phyloP scores from a whole-genome alignment of 2,888 invertebrate genomes.

The Tineola bisselliella region DNA sequence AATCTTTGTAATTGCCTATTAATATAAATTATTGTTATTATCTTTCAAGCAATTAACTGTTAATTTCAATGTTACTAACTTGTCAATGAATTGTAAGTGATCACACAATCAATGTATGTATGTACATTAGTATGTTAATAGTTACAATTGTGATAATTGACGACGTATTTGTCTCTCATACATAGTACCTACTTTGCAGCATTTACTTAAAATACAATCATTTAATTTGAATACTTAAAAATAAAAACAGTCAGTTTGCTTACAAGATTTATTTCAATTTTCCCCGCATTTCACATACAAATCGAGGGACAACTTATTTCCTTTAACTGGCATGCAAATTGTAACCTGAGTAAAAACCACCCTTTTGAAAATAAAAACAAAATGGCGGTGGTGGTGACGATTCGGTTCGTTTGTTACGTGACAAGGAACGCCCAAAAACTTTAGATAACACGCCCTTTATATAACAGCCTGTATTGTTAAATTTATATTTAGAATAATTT shows the following conservation, averaged over 20 bases:
- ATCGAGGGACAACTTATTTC: background rate
- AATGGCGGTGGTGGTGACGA: slow-evolving; percentile 51
- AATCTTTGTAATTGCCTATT: background rate
- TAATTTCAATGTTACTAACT: background rate
- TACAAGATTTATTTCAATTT: no score
- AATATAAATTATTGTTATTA: slow-evolving; percentile 11
- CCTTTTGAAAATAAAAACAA: slow-evolving; percentile 30
- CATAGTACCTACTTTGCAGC: no score
- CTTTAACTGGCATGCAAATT: background rate
- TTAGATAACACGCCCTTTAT: slow-evolving; percentile 46
- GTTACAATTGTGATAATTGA: background rate
- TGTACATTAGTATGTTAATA: background rate
- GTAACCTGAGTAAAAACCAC: slow-evolving; percentile 2
- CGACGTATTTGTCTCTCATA: background rate
- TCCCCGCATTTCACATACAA: background rate
- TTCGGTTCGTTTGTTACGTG: slow-evolving; percentile 46
- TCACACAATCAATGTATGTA: background rate
- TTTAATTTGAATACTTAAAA: background rate
- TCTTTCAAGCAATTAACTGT: slow-evolving; percentile 3
- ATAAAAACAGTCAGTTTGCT: background rate
- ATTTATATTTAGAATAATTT: background rate
- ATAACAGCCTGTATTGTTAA: background rate
- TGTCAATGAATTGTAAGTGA: background rate
- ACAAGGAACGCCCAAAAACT: slow-evolving; percentile 47
- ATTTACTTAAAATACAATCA: background rate